phyloP scores from a whole-genome alignment of 2,797 vertebrate genomes.

The Tauraco hartlaubi region DNA sequence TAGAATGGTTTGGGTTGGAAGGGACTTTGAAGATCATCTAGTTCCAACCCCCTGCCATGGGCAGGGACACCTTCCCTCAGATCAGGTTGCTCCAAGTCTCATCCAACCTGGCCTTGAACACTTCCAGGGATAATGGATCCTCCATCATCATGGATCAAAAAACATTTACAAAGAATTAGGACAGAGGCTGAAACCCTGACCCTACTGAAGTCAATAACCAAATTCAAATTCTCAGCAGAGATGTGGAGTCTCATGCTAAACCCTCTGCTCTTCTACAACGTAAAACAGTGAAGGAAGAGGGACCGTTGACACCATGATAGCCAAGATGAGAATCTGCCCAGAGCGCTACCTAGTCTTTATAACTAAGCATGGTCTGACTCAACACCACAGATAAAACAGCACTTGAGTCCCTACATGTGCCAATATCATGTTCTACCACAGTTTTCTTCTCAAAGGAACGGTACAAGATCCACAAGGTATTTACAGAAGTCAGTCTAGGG shows the following conservation, averaged over 20 bases:
- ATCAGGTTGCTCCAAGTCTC: too few relatives aligned
- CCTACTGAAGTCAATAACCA: not conserved
- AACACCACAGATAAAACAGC: not conserved
- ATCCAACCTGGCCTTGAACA: too few relatives aligned
- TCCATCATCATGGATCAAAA: not conserved
- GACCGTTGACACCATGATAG: not conserved
- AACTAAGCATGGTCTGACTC: not conserved
- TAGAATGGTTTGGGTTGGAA: too few relatives aligned
- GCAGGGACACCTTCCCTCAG: too few relatives aligned
- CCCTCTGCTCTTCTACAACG: not conserved
- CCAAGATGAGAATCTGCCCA: not conserved
- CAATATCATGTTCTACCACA: not conserved
- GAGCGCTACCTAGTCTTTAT: not conserved
- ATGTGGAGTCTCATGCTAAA: not conserved
- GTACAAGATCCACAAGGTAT: accelerated
- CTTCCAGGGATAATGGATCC: too few relatives aligned
- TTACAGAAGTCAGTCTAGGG: not conserved
- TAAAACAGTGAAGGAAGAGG: not conserved
- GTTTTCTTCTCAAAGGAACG: not conserved
- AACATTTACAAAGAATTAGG: conserved; percentile 28
- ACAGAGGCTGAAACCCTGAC: not conserved
- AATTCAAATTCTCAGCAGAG: not conserved
- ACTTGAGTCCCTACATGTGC: not conserved
- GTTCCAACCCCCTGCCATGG: too few relatives aligned
- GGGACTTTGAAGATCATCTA: too few relatives aligned